Base-by-base conservation (phyloP, 2,888 invertebrate genomes). In the Argynnis bischoffii region DNA sequence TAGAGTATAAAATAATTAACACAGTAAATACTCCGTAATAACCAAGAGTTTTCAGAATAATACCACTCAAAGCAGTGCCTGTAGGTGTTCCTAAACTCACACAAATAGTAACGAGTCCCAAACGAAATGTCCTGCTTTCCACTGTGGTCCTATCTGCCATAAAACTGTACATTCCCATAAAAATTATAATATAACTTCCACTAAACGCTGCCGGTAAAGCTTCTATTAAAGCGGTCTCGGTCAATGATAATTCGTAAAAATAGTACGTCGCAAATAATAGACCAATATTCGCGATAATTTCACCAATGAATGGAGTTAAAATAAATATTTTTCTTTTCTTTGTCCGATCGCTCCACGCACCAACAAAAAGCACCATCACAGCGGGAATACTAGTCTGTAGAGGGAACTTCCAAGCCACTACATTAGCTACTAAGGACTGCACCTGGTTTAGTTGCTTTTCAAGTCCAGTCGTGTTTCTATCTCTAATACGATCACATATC, bases 261-360 rank as follows among this genome's bases (percentile, higher is more conserved):
- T 91, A 94, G 72, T 94, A 89, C 2, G 94, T 94, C 14, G 93
- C 94, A 31, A 94, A 76, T 67, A 94, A 80, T 8, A 94, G 83
- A 4, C 94, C 94, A 65, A 88, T 85, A 69, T 94, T 92, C 1
- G 93, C 87, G 63, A 94, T 76, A 21, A 94, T 88, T 76, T 94
- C 94, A 3, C 94, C 94, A 5, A 89, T 70, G 66, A 94, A 90
- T 0, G 95, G 94, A 47, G 94, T 81, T 1, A 95, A 74, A 77
- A 95, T 94, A 71, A 93, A 94, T 54, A 94, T 93, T 82, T 94
- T 95, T 75, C 94, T 84, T 74, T 89, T 91, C 74, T 93, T 94
- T 67, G 93, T 92, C 72, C 93, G 92, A 77, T 95, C 95, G 72
- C 94, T 94, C 94, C 95, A 95, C 0, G 94, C 94, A 0, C 95